Base-by-base conservation (phyloP, 2,888 invertebrate species). In the Limenitis camilla region DNA sequence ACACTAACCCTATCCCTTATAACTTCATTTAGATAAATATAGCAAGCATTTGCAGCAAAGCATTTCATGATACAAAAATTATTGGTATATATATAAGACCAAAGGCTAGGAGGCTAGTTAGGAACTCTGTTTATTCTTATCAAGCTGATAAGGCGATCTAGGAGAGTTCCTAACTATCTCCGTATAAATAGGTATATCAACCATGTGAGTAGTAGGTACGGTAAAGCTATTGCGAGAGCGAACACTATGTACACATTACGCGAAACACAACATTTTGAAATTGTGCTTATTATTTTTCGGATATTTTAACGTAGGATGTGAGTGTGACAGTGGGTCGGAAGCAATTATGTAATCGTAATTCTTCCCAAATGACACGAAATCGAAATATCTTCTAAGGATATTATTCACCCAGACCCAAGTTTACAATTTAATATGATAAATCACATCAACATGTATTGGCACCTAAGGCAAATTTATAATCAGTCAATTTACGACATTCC, bases 401-500 rank as follows among this genome's bases (percentile, higher is more conserved):
- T 19, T 19, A 1, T 33, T 0, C 8, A 19, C 35, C 5, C 5
- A 3, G 9, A 40, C 30, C 39, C 31, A 43, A 31, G 39, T 39
- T 45, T 43, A 40, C 33, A 46, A 53, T 50, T 53, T 41, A 47
- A 51, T 67, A 63, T 67, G 66, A 69, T 78, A 77, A 82, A 65
- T 80, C 81, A 81, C 70, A 64, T 72, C 64, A 77, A 27, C 32
- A 36, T 36, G 19, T 19, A 19, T 78, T 74, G 78, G 77, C 75
- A 76, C 69, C 69, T 75, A 71, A 74, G 65, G 75, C 72, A 75
- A 78, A 82, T 78, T 78, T 76, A 81, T 76, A 82, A 79, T 78
- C 76, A 70, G 77, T 71, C 65, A 72, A 71, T 71, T 72, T 69
- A 71, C 80, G 71, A 76, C 82, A 83, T 84, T 84, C 82, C 80